Evolutionary conservation across 2,888 invertebrate genomes (phyloP).

Genomic region (Sarcophaga variegata): DNA sequence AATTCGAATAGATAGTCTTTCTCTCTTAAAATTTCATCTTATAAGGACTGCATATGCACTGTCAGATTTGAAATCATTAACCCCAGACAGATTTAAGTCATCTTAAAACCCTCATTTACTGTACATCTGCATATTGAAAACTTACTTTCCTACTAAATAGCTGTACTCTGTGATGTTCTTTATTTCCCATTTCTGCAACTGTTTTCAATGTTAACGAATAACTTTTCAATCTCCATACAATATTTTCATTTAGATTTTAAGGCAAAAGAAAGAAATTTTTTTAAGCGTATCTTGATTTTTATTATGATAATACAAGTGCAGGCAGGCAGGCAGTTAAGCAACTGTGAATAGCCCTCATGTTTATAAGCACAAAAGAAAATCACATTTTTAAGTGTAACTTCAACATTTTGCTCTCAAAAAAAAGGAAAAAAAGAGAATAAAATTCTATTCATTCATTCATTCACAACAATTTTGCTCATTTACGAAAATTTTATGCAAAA

Average conservation of each 20-base stretch:
- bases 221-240: too few relatives aligned
- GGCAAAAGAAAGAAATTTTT: not conserved
- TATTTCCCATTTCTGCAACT: too few relatives aligned
- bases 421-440: not conserved
- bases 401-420: not conserved
- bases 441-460: constrained; percentile 49
- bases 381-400: not conserved
- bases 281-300: not conserved
- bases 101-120: too few relatives aligned
- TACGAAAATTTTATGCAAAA: constrained; percentile 1
- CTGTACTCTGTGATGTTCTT: too few relatives aligned
- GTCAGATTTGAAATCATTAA: too few relatives aligned
- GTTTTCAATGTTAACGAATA: too few relatives aligned
- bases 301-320: not conserved
- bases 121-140: too few relatives aligned
- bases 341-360: not conserved
- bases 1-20: too few relatives aligned
- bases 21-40: too few relatives aligned
- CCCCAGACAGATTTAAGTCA: too few relatives aligned
- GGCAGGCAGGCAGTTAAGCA: not conserved
- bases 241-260: not conserved
- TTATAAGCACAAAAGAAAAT: not conserved
- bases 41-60: too few relatives aligned
- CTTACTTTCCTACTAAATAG: too few relatives aligned
- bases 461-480: constrained; percentile 50